Conservation (phyloP, 2,888 invertebrate genomes). For the Chrysina gloriosa region DNA sequence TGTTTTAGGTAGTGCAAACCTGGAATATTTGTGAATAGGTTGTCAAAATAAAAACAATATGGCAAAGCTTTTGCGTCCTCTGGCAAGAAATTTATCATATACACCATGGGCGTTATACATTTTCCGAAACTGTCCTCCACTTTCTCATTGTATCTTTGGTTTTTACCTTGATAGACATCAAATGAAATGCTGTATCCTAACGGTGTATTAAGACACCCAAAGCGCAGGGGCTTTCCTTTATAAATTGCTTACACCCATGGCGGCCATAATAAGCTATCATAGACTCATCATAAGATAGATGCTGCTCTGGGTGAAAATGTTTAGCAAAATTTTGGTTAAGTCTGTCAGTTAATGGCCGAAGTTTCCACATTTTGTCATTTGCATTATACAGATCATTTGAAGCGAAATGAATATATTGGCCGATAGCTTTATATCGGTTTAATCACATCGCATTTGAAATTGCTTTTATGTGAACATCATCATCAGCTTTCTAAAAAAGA, state of each 20-base stretch:
- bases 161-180: constrained; percentile 55
- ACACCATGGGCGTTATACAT: constrained; percentile 43
- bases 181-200: constrained; percentile 55
- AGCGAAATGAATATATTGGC: too few relatives aligned
- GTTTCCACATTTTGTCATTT: constrained; percentile 53
- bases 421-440: too few relatives aligned
- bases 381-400: too few relatives aligned
- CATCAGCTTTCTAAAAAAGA: too few relatives aligned
- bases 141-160: constrained; percentile 28
- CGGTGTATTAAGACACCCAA: constrained; percentile 53
- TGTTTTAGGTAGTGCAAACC: constrained; percentile 43
- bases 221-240: constrained; percentile 56
- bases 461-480: too few relatives aligned
- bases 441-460: too few relatives aligned
- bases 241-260: constrained; percentile 55
- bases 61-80: constrained; percentile 34
- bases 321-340: constrained; percentile 26
- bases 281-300: constrained; percentile 53
- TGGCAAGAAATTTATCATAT: constrained; percentile 42
- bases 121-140: constrained; percentile 37
- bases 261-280: constrained; percentile 54
- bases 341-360: constrained; percentile 44
- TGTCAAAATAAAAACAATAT: constrained; percentile 45
- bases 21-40: constrained; percentile 46
- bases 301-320: constrained; percentile 46